Evolutionary conservation across 2,797 vertebrate species (phyloP).

Genomic region (Crocidura indochinensis): DNA sequence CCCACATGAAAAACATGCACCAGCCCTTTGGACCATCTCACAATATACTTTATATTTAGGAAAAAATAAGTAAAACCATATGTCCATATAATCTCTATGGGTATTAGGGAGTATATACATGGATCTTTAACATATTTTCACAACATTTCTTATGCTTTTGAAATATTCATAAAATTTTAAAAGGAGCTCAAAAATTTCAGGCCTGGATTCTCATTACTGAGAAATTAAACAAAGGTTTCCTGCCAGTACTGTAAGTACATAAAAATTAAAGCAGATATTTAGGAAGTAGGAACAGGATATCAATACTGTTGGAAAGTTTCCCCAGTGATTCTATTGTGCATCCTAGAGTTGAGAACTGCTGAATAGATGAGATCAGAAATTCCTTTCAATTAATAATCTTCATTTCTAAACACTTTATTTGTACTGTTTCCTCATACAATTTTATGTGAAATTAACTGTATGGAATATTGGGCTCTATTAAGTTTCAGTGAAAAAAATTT

Average conservation of each 20-base stretch:
- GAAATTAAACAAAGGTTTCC: background rate
- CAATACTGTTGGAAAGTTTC: background rate
- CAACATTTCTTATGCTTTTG: slow-evolving; percentile 17
- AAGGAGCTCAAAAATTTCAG: slow-evolving; percentile 7
- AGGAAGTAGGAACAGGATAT: background rate
- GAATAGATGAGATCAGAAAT: slow-evolving; percentile 5
- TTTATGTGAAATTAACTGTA: slow-evolving; percentile 31
- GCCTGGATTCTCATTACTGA: background rate
- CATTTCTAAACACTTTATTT: slow-evolving; percentile 49
- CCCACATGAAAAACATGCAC: too few species aligned
- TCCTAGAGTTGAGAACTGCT: background rate
- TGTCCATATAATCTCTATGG: background rate
- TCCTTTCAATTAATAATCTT: slow-evolving; percentile 39
- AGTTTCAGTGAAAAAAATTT: slow-evolving; percentile 13
- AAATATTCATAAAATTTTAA: slow-evolving; percentile 4
- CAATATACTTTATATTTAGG: slow-evolving; percentile 36
- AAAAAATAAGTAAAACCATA: background rate
- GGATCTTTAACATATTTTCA: slow-evolving; percentile 36
- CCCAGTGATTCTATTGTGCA: background rate
- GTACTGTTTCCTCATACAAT: background rate
- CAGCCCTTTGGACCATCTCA: background rate
- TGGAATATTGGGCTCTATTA: background rate
- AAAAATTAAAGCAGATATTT: slow-evolving; percentile 15
- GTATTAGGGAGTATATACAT: background rate
- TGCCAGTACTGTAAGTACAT: background rate